Percentiles rank a stretch among this genome's conserved stretches.
Conservation (phyloP, 1,140 invertebrate species). For the Marisa cornuarietis region DNA sequence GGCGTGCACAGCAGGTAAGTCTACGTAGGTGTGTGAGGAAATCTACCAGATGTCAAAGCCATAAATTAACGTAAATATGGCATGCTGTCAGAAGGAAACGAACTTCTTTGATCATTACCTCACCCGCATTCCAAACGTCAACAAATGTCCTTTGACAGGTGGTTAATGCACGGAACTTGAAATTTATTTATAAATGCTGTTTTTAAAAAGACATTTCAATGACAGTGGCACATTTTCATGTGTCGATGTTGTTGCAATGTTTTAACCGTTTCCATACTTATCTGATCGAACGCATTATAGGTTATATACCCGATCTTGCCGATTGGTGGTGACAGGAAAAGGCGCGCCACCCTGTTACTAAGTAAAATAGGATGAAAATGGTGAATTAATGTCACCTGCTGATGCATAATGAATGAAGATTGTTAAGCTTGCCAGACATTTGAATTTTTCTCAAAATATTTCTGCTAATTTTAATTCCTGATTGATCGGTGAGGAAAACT, state of each 20-base stretch:
- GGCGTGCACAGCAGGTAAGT: slow-evolving; percentile 29
- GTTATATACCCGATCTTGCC: neutral
- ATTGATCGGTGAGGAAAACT: slow-evolving; percentile 12
- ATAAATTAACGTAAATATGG: slow-evolving; percentile 7
- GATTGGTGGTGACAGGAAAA: neutral
- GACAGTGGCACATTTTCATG: neutral
- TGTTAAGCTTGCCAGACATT: neutral
- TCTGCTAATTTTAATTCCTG: too few species aligned
- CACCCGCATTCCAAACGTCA: slow-evolving; percentile 25
- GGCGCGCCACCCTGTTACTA: slow-evolving; percentile 9
- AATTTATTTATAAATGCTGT: neutral
- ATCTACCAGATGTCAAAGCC: neutral
- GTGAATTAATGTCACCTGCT: neutral
- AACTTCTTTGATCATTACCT: slow-evolving; percentile 18
- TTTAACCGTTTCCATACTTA: neutral
- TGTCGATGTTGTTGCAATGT: neutral
- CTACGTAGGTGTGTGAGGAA: slow-evolving; percentile 1
- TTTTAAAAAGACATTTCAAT: neutral
- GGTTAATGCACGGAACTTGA: neutral
- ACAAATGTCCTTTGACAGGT: slow-evolving; percentile 9
- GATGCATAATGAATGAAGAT: neutral
- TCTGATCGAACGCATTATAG: neutral
- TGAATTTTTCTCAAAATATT: too few species aligned
- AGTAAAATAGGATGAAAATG: neutral
- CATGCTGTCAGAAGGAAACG: slow-evolving; percentile 20